Conservation (phyloP, 2,113 vertebrate species). For the Beaufortia kweichowensis region DNA sequence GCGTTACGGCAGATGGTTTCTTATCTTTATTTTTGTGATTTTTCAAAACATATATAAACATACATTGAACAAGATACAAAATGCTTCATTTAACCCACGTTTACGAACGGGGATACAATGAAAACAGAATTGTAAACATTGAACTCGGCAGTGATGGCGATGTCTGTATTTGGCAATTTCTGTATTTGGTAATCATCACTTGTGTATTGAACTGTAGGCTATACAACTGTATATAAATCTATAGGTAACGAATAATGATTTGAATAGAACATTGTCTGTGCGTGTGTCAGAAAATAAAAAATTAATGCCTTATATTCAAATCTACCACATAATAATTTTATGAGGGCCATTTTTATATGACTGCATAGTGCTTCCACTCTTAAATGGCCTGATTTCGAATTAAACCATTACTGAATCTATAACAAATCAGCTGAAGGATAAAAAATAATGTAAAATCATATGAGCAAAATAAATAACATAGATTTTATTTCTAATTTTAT, state of each 20-base stretch:
- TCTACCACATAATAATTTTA: neutral
- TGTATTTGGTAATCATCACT: too few relatives aligned
- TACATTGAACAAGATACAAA: neutral
- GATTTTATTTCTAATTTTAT: neutral
- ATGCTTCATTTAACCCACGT: neutral
- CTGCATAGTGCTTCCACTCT: neutral
- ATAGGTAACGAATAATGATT: too few relatives aligned
- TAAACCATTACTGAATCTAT: too few relatives aligned
- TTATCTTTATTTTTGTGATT: neutral
- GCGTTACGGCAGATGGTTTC: neutral
- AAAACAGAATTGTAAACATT: constrained; percentile 2
- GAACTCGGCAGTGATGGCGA: constrained; percentile 11
- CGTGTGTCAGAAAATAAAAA: neutral
- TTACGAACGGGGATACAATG: neutral
- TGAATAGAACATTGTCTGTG: too few relatives aligned
- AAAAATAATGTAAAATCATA: neutral
- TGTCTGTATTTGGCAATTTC: too few relatives aligned
- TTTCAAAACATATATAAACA: neutral
- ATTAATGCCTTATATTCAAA: neutral
- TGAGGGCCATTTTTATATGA: neutral
- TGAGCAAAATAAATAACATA: neutral
- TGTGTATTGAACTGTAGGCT: too few relatives aligned
- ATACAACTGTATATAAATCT: too few relatives aligned
- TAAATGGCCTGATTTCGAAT: neutral
- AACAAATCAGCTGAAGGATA: neutral